Base-by-base conservation (phyloP, 2,888 invertebrate species). In the Pseudanteris insignis region DNA sequence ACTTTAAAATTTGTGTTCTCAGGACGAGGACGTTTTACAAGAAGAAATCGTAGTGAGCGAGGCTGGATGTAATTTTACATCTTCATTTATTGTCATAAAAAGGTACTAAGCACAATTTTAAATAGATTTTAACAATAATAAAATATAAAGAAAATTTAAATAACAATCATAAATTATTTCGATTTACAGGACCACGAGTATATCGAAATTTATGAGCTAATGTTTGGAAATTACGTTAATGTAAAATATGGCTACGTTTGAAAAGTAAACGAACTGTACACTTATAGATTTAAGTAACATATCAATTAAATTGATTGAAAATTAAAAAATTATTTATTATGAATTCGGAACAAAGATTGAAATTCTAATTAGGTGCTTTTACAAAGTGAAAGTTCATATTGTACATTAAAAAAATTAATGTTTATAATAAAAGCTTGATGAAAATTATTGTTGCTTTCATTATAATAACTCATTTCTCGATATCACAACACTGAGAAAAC, bases 361-460 rank as follows among this genome's bases (percentile, higher is more conserved):
- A 32, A 26, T 36, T 29, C 41, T 12, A 9, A 12, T 29, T 8
- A 36, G 47, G 55, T 46, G 40, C 40, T 55, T 55, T 55, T 55
- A 21, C 54, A 46, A 29, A 34, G 29, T 41, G 41, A 40, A 30
- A 46, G 33, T 28, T 44, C 33, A 21, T 54, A 46, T 34, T 54
- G 40, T 54, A 54, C 40, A 12, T 33, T 38, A n/a, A 46, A 34
- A 46, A 33, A 46, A 28, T 54, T 54, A 54, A 46, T 28, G 34
- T 54, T 54, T 54, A 1, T 54, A 54, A 54, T 54, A 46, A 54
- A 54, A 46, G n/a, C n/a, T n/a, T n/a, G n/a, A n/a, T n/a, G n/a
- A n/a, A n/a, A n/a, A n/a, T n/a, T n/a, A n/a, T n/a, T n/a, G n/a
- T n/a, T n/a, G n/a, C n/a, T n/a, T n/a, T n/a, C n/a, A n/a, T n/a